A percentile compares a stretch with the other conserved stretches of the same genome.
Conservation (phyloP, 30 jellyfish, hydroid and myxozoan genomes). For the Mastigias papua region DNA sequence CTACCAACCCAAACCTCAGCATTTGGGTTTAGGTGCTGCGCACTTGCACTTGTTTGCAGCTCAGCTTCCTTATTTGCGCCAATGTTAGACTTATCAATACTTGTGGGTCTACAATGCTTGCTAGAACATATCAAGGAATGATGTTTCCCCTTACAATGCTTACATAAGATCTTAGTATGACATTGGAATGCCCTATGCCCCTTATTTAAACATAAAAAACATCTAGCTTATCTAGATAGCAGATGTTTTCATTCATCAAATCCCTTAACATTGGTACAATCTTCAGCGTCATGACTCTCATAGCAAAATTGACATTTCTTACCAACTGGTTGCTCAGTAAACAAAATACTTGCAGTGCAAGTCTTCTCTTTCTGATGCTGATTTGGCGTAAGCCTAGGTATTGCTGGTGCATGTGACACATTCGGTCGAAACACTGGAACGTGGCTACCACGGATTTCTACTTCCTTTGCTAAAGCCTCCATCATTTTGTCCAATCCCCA, state of each 20-base stretch:
- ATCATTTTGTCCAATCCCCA: slow-evolving; percentile 33
- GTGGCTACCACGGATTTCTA: slow-evolving; percentile 12
- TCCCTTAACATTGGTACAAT: neutral
- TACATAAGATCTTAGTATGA: no score
- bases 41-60: neutral
- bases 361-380: slow-evolving; percentile 4
- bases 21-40: slow-evolving; percentile 1
- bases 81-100: neutral
- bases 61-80: neutral
- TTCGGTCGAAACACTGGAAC: neutral
- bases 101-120: neutral
- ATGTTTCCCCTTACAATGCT: slow-evolving; percentile 5
- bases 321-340: neutral
- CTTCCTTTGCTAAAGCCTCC: slow-evolving; percentile 19
- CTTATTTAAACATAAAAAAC: no score
- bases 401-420: neutral
- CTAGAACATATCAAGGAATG: neutral
- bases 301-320: slow-evolving; percentile 1
- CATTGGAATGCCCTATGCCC: no score
- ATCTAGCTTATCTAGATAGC: neutral
- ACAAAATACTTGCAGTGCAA: slow-evolving; percentile 17
- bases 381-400: neutral
- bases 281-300: no score
- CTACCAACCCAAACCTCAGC: slow-evolving; percentile 10
- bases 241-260: slow-evolving; percentile 1